Percentiles rank a stretch among this genome's conserved stretches.
Conservation (phyloP, 1,140 invertebrate species). For the Physella acuta region DNA sequence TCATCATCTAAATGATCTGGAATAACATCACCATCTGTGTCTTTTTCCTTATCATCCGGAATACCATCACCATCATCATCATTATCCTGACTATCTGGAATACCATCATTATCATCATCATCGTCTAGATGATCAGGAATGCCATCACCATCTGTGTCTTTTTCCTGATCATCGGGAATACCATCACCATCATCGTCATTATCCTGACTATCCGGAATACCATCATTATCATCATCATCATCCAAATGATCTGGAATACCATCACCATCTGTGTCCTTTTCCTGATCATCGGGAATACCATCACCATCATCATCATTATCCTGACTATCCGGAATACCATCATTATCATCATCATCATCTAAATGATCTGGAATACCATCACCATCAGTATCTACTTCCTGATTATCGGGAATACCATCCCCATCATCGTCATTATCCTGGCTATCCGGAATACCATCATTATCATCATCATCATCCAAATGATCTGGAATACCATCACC, state of each 20-base stretch:
- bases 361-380: conserved; percentile 27
- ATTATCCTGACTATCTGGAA: conserved; percentile 10
- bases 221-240: conserved; percentile 18
- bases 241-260: conserved; percentile 4
- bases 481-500: conserved; percentile 17
- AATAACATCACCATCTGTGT: conserved; percentile 38
- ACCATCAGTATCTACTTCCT: conserved; percentile 37
- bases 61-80: conserved; percentile 20
- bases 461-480: conserved; percentile 22
- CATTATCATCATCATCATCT: conserved; percentile 6
- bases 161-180: conserved; percentile 29
- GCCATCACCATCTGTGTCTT: conserved; percentile 8
- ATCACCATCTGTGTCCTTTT: conserved; percentile 41
- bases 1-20: conserved; percentile 1
- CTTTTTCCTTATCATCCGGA: conserved; percentile 25
- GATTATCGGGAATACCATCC: conserved; percentile 44
- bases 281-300: conserved; percentile 43
- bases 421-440: conserved; percentile 37
- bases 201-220: background rate
- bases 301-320: conserved; percentile 15
- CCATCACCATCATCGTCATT: conserved; percentile 28
- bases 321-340: conserved; percentile 10
- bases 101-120: conserved; percentile 29
- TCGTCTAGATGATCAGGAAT: conserved; percentile 32
- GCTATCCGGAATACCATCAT: conserved; percentile 20